Percentiles rank a stretch among this genome's conserved stretches.
phyloP scores from a whole-genome alignment of 1,140 invertebrate species.

The Latrodectus geometricus region DNA sequence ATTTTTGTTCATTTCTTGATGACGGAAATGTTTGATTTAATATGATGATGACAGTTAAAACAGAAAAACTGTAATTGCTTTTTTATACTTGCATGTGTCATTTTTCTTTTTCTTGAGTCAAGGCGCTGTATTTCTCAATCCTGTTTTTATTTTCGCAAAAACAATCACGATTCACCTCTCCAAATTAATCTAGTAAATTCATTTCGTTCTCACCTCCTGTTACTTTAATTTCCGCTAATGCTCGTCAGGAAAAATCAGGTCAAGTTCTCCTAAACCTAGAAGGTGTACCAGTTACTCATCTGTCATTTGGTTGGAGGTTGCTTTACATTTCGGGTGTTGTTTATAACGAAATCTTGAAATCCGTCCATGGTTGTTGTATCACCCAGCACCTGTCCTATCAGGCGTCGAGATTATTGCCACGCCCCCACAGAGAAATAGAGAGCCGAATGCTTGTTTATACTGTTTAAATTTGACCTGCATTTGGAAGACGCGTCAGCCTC shows the following conservation, averaged over 20 bases:
- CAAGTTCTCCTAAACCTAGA: constrained; percentile 7
- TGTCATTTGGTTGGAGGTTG: constrained; percentile 13
- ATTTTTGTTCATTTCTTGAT: too few species aligned
- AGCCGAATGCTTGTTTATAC: constrained; percentile 10
- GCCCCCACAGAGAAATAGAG: neutral
- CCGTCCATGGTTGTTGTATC: neutral
- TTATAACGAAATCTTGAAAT: neutral
- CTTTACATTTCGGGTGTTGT: neutral
- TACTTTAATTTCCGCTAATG: constrained; percentile 26
- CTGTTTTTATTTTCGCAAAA: neutral
- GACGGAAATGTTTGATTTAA: too few species aligned
- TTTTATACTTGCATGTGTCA: too few species aligned
- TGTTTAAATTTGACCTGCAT: neutral
- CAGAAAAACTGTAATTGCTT: too few species aligned
- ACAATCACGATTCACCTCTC: neutral
- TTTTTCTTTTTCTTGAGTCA: too few species aligned
- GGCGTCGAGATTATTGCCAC: constrained; percentile 13
- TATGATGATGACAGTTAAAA: too few species aligned
- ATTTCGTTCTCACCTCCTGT: neutral
- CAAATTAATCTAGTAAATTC: neutral
- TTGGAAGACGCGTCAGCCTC: neutral
- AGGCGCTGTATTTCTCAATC: too few species aligned
- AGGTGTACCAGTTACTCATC: constrained; percentile 23
- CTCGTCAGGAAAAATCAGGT: constrained; percentile 19
- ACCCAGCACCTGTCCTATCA: constrained; percentile 16